A percentile compares a stretch with the other conserved stretches of the same genome.
Conservation (phyloP, 2,113 vertebrate genomes). For the Chinchilla lanigera region DNA sequence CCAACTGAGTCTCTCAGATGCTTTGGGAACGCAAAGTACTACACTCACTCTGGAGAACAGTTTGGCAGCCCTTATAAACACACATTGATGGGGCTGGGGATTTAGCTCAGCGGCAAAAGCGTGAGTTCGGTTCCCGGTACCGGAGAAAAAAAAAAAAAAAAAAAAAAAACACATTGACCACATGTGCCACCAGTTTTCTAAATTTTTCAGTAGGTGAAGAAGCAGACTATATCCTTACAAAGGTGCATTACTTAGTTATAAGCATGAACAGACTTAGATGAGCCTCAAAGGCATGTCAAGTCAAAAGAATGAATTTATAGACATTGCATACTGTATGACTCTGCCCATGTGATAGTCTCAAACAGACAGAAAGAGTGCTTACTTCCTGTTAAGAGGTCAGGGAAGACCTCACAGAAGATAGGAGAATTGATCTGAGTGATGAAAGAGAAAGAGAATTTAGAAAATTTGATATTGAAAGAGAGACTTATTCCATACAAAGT, state of each 20-base stretch:
- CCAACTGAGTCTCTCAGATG: not conserved
- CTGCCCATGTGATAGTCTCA: not conserved
- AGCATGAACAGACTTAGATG: not conserved
- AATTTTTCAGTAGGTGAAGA: not conserved
- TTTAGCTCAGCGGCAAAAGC: no score
- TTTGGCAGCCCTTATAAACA: not conserved
- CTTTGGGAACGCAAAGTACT: not conserved
- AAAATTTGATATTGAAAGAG: not conserved
- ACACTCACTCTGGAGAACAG: not conserved
- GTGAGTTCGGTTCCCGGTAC: no score
- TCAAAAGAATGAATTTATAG: not conserved
- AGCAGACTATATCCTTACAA: not conserved
- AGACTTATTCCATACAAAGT: not conserved
- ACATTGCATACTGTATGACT: not conserved
- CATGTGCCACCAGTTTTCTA: not conserved
- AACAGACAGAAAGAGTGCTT: not conserved
- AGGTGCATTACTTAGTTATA: not conserved
- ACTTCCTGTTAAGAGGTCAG: not conserved
- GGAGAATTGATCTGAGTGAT: not conserved
- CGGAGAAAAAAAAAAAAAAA: no score
- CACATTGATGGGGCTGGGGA: no score
- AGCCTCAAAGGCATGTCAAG: not conserved
- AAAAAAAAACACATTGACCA: not conserved
- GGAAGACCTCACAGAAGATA: not conserved
- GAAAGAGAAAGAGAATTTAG: not conserved